Base-by-base conservation (phyloP, 92 coral and sea anemone genomes). In the Zoanthus solanderi region DNA sequence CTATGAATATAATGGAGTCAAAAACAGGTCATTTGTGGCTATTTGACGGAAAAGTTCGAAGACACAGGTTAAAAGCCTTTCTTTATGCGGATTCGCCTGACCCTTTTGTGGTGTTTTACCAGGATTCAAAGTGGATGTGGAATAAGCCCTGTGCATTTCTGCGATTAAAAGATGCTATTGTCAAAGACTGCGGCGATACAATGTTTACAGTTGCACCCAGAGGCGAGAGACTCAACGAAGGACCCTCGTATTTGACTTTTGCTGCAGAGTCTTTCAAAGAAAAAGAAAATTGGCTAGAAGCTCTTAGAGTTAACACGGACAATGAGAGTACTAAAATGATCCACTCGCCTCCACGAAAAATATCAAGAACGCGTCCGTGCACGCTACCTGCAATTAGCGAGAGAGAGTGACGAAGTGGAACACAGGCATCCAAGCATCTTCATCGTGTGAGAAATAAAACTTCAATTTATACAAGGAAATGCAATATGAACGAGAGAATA, bases 31-130 rank as follows among this genome's bases (percentile, higher is more conserved):
- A 85, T 89, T 88, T 94, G 47, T 85, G 90, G 87, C 87, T 94
- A 12, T 48, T 92, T 12, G 88, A 84, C 18, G 87, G 83, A 46
- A 57, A 60, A 60, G 71, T 12, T 68, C 85, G 78, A 71, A 91
- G 69, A 63, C 90, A 92, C 52, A 92, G 90, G 45, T 90, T 95
- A 1, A 83, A 88, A 84, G 98, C 92, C 44, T 92, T 91, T 42
- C 96, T 95, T 8, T 95, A 95, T 61, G 92, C 94, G 8, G 91
- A 83, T 31, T 86, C 94, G 68, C 85, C 93, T 4, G 96, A 95
- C 66, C 98, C 98, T 10, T 95, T 95, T 83, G 89, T 95, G n/a
- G 95, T 91, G 66, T 95, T 95, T 78, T 93, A 95, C 86, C 90
- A 90, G 69, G 98, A 92, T 68, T 88, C 91, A 3, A 72, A 78